A percentile compares a stretch with the other conserved stretches of the same genome.
Conservation (phyloP, 2,113 vertebrate species). For the Camelus bactrianus region DNA sequence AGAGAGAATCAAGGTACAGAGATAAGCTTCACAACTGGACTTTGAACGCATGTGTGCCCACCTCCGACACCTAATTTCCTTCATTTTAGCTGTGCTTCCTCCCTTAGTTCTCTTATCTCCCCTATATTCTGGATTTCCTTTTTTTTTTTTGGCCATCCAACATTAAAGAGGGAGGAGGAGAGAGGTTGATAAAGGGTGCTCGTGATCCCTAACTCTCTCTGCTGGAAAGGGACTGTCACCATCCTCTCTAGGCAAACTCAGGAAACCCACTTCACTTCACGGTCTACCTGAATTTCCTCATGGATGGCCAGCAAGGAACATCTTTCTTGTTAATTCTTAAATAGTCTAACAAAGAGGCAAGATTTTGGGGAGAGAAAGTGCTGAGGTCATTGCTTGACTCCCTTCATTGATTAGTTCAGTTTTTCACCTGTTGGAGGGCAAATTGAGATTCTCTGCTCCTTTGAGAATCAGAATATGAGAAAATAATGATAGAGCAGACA, state of each 20-base stretch:
- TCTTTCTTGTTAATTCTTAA: background rate
- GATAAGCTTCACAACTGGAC: background rate
- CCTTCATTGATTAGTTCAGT: background rate
- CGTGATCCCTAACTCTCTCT: too few relatives aligned
- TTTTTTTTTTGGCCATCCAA: background rate
- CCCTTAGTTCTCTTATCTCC: background rate
- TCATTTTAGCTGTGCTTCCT: background rate
- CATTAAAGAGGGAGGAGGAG: background rate
- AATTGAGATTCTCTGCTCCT: background rate
- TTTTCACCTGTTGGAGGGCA: constrained; percentile 19
- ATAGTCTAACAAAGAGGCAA: background rate
- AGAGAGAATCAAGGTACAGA: background rate
- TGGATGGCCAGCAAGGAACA: background rate
- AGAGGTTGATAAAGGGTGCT: background rate
- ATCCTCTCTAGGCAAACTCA: background rate
- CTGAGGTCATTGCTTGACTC: background rate
- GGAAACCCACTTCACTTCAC: background rate
- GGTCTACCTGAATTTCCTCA: background rate
- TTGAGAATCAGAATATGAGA: constrained; percentile 54
- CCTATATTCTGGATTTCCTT: background rate
- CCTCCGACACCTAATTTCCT: background rate
- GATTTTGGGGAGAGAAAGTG: background rate
- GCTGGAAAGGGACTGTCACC: background rate
- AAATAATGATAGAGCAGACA: constrained; percentile 33
- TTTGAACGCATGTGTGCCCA: background rate